Conservation (phyloP, 2,797 vertebrate genomes). For the Chrysocyon brachyurus region DNA sequence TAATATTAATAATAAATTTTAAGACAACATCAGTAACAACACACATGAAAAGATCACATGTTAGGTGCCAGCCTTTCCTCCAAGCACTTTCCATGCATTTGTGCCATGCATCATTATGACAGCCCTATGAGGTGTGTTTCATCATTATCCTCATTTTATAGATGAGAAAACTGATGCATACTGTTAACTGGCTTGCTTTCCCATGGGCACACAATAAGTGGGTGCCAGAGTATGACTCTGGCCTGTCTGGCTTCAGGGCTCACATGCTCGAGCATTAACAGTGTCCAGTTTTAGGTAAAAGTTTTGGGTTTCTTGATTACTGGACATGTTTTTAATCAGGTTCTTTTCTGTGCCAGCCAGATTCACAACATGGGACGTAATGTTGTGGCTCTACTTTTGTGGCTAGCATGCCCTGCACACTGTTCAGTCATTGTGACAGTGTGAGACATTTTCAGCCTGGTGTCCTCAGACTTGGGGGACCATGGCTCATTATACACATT, state of each 20-base stretch:
- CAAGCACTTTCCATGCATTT: not conserved
- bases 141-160: not conserved
- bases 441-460: not conserved
- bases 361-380: not conserved
- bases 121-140: not conserved
- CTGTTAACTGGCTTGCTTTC: not conserved
- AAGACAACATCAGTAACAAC: not conserved
- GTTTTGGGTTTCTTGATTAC: not conserved
- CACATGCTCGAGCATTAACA: not conserved
- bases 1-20: not conserved
- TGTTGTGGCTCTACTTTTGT: not conserved
- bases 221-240: not conserved
- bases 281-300: not conserved
- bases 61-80: not conserved
- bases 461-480: not conserved
- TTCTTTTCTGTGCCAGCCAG: not conserved
- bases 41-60: not conserved
- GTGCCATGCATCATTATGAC: not conserved
- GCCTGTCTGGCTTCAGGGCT: not conserved
- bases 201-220: not conserved
- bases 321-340: not conserved
- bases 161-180: not conserved
- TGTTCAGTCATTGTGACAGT: not conserved
- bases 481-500: not conserved
- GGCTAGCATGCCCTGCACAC: not conserved